A percentile compares a stretch with the other conserved stretches of the same genome.
Evolutionary conservation across 2,888 invertebrate genomes (phyloP).

Genomic region (Drosophila atroscutellata): DNA sequence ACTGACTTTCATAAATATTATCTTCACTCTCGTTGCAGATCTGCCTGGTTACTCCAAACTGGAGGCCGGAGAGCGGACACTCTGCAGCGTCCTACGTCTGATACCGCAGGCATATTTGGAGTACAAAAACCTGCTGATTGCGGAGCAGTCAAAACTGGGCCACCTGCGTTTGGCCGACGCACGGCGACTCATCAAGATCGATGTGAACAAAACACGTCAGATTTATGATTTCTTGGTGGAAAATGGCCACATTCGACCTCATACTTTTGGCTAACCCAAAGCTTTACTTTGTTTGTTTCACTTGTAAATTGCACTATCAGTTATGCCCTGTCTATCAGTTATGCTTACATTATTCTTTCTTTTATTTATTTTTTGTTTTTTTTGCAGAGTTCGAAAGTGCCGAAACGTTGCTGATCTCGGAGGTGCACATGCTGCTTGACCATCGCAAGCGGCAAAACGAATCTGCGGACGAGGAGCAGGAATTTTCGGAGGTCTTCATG

Average conservation of each 20-base stretch:
- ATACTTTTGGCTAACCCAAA: conserved; percentile 25
- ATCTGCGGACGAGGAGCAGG: conserved; percentile 98
- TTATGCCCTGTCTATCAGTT: conserved; percentile 13
- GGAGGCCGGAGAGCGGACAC: conserved; percentile 89
- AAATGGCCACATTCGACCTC: conserved; percentile 88
- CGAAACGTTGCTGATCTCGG: conserved; percentile 97
- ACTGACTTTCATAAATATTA: no score
- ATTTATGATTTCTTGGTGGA: conserved; percentile 91
- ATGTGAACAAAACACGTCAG: conserved; percentile 96
- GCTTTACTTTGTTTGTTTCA: conserved; percentile 41
- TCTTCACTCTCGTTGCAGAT: conserved; percentile 86
- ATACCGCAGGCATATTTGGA: conserved; percentile 92
- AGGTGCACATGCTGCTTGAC: conserved; percentile 97
- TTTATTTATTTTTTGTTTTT: background rate
- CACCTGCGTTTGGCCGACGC: conserved; percentile 92
- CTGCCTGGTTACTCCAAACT: conserved; percentile 92
- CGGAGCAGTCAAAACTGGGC: conserved; percentile 91
- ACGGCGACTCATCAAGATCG: conserved; percentile 93
- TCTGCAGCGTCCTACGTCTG: conserved; percentile 91
- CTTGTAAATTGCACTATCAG: conserved; percentile 62
- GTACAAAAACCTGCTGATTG: conserved; percentile 90
- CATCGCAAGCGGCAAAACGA: conserved; percentile 99
- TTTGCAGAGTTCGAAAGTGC: conserved; percentile 97
- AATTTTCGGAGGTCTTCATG: conserved; percentile 99
- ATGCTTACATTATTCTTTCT: background rate